These are phyloP conservation scores for Taurulus bubalis DNA, from an alignment of 2,113 vertebrate species.

Conservation along the genomic window DNA sequence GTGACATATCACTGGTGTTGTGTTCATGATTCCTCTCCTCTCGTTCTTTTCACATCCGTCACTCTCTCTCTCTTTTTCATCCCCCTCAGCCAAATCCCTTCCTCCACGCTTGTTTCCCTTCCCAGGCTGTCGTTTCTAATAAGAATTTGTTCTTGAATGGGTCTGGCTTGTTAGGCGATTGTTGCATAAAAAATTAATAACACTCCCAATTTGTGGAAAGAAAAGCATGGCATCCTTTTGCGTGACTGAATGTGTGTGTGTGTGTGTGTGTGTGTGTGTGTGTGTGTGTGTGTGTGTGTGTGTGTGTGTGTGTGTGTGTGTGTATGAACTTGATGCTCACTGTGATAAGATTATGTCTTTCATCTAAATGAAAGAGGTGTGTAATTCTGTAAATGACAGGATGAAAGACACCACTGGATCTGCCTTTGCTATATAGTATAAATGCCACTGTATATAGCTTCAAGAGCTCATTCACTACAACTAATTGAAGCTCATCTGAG, in stretches of 20 bases:
- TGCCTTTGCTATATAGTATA: slow-evolving; percentile 33
- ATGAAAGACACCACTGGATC: slow-evolving; percentile 18
- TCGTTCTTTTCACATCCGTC: neutral
- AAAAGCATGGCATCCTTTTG: slow-evolving; percentile 27
- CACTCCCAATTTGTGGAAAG: slow-evolving; percentile 19
- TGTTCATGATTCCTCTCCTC: slow-evolving; percentile 50
- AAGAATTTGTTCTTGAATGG: slow-evolving; percentile 45
- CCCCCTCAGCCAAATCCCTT: slow-evolving; percentile 41
- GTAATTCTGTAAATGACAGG: slow-evolving; percentile 40
- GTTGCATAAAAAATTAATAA: slow-evolving; percentile 37
- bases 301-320: neutral
- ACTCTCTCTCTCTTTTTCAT: slow-evolving; percentile 9
- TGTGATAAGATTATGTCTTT: slow-evolving; percentile 32
- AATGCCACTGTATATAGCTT: neutral
- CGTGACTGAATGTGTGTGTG: neutral
- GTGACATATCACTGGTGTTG: slow-evolving; percentile 60
- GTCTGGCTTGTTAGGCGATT: slow-evolving; percentile 43
- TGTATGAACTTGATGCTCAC: neutral
- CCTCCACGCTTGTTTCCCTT: slow-evolving; percentile 41
- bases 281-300: neutral
- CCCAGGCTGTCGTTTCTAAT: slow-evolving; percentile 50
- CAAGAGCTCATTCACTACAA: neutral
- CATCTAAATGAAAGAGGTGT: slow-evolving; percentile 17
- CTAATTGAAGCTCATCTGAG: slow-evolving; percentile 4
- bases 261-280: neutral